Conservation (phyloP, 1,140 invertebrate species). For the Goniozus legneri region DNA sequence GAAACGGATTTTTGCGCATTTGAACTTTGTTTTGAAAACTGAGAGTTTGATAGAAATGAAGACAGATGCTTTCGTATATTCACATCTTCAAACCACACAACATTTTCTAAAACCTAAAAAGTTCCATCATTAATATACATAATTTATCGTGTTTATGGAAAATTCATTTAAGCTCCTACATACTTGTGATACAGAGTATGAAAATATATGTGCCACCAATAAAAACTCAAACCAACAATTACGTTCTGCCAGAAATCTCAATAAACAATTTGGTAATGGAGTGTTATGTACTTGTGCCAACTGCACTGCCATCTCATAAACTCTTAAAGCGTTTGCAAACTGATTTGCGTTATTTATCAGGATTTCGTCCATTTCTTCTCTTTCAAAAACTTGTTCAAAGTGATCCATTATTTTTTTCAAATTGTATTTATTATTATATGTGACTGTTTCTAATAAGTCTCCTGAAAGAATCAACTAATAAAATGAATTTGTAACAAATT, state of each 20-base stretch:
- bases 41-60: constrained; percentile 19
- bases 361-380: constrained; percentile 12
- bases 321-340: constrained; percentile 43
- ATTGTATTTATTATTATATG: constrained; percentile 35
- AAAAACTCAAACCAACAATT: constrained; percentile 65
- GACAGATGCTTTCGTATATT: constrained; percentile 39
- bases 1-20: constrained; percentile 20
- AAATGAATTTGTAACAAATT: constrained; percentile 17
- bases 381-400: constrained; percentile 36
- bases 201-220: constrained; percentile 61
- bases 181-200: constrained; percentile 61
- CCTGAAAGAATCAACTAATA: constrained; percentile 26
- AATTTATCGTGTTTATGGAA: too few species aligned
- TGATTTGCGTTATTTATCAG: constrained; percentile 27
- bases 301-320: constrained; percentile 59
- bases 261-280: constrained; percentile 54
- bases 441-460: constrained; percentile 32
- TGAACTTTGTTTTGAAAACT: neutral
- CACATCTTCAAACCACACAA: constrained; percentile 29
- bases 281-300: constrained; percentile 59
- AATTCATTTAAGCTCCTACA: constrained; percentile 1
- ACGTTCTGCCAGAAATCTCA: constrained; percentile 55
- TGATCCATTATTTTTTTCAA: constrained; percentile 30
- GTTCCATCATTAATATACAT: too few species aligned
- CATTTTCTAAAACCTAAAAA: constrained; percentile 28